Evolutionary conservation across 1,140 invertebrate genomes (phyloP).

Genomic region (Lepidurus couesii): DNA sequence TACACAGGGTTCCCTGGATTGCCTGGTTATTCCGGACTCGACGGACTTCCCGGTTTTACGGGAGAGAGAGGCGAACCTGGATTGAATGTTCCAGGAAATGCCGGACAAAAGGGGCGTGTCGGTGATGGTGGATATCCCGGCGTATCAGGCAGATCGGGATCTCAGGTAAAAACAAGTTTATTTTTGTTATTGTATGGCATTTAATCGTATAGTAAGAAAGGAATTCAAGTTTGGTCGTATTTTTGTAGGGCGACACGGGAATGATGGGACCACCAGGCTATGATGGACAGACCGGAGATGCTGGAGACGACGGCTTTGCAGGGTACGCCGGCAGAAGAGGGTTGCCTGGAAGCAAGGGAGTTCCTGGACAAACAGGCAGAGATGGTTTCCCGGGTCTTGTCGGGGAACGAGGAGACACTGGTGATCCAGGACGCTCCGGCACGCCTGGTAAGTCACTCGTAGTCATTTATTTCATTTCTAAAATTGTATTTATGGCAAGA

Average conservation of each 20-base stretch:
- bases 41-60: slow-evolving; percentile 37
- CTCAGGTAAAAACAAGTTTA: neutral
- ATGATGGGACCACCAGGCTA: slow-evolving; percentile 25
- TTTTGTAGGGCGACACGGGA: slow-evolving; percentile 25
- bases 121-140: slow-evolving; percentile 31
- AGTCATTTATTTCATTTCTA: slow-evolving; percentile 3
- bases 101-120: slow-evolving; percentile 35
- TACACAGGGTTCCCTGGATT: slow-evolving; percentile 45
- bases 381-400: slow-evolving; percentile 40
- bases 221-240: no score
- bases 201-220: neutral
- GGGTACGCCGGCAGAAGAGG: slow-evolving; percentile 31
- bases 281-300: slow-evolving; percentile 26
- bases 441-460: slow-evolving; percentile 19
- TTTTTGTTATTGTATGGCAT: neutral
- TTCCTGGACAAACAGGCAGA: slow-evolving; percentile 50
- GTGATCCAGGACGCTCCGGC: slow-evolving; percentile 38
- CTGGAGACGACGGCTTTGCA: slow-evolving; percentile 36
- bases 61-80: slow-evolving; percentile 42
- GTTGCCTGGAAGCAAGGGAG: slow-evolving; percentile 48
- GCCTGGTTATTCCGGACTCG: slow-evolving; percentile 46
- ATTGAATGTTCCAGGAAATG: slow-evolving; percentile 38
- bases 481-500: neutral
- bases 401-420: slow-evolving; percentile 37
- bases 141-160: slow-evolving; percentile 25